phyloP scores from a whole-genome alignment of 2,888 invertebrate genomes.

The Rambutsinella grinnellia region DNA sequence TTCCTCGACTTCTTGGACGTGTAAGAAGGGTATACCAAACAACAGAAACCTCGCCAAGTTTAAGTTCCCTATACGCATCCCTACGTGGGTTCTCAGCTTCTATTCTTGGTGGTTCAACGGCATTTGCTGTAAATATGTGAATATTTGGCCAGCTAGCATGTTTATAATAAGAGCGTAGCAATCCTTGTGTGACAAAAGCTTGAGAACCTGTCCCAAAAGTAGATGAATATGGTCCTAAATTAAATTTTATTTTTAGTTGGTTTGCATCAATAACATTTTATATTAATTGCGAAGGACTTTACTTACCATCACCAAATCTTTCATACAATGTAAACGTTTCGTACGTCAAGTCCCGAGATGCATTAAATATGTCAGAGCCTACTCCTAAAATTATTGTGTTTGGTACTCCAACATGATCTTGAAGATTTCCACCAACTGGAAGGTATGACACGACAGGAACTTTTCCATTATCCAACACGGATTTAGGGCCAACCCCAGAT shows the following conservation, averaged over 20 bases:
- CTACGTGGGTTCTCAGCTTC: too few relatives aligned
- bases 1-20: conserved; percentile 44
- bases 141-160: background rate
- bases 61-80: conserved; percentile 45
- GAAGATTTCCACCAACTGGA: conserved; percentile 52
- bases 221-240: conserved; percentile 22
- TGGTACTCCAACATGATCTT: conserved; percentile 34
- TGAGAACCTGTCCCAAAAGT: background rate
- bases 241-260: background rate
- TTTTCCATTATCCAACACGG: background rate
- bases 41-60: conserved; percentile 24
- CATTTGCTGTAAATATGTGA: too few relatives aligned
- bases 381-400: conserved; percentile 22
- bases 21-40: background rate
- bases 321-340: conserved; percentile 21
- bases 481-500: conserved; percentile 25
- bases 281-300: background rate
- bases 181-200: conserved; percentile 8
- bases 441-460: conserved; percentile 31
- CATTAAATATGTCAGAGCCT: conserved; percentile 1
- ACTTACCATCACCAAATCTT: conserved; percentile 16
- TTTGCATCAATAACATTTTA: background rate
- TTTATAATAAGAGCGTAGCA: background rate
- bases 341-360: conserved; percentile 17
- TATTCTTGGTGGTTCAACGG: too few relatives aligned